Percentiles rank a stretch among this genome's conserved stretches.
Conservation (phyloP, 2,113 vertebrate genomes). For the Equus quagga region DNA sequence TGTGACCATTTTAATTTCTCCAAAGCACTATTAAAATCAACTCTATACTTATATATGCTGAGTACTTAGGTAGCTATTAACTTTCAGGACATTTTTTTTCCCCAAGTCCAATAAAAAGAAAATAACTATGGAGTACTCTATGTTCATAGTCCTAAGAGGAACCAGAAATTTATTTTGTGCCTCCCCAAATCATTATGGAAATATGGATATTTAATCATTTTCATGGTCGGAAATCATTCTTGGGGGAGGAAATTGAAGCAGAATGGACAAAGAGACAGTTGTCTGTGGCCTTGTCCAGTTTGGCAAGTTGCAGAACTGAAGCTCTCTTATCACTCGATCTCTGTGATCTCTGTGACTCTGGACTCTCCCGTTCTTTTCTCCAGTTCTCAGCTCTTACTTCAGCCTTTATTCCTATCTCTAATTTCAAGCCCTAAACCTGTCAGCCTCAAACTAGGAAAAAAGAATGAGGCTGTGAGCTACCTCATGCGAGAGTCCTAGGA, state of each 20-base stretch:
- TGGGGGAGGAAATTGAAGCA: background rate
- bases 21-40: background rate
- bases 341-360: background rate
- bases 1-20: background rate
- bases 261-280: background rate
- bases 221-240: background rate
- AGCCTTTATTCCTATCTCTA: background rate
- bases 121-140: background rate
- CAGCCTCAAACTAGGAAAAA: background rate
- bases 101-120: background rate
- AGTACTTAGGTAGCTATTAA: background rate
- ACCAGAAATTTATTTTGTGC: background rate
- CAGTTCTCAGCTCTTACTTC: background rate
- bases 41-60: background rate
- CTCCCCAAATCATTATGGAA: background rate
- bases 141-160: background rate
- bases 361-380: background rate
- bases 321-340: background rate
- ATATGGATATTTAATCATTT: background rate
- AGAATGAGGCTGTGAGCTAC: background rate
- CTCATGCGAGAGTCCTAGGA: background rate
- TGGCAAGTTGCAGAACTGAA: background rate
- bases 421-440: background rate
- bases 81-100: background rate
- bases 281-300: background rate